A percentile compares a stretch with the other conserved stretches of the same genome.
phyloP scores from a whole-genome alignment of 1,140 invertebrate species.

The Dryas iulia region DNA sequence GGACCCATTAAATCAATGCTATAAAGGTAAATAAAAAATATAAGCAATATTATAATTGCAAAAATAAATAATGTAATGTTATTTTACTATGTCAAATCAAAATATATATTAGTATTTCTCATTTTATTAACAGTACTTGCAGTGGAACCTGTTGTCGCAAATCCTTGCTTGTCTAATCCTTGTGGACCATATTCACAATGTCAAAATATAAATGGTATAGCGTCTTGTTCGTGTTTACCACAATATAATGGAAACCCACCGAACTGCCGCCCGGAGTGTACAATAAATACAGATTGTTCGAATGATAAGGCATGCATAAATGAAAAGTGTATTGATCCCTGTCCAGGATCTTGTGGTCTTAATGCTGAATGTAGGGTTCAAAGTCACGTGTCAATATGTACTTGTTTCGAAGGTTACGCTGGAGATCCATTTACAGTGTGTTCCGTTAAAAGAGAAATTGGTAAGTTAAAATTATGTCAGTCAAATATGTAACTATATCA shows the following conservation, averaged over 20 bases:
- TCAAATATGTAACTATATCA: too few relatives aligned
- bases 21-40: conserved; percentile 48
- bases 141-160: conserved; percentile 49
- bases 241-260: conserved; percentile 87
- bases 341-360: conserved; percentile 87
- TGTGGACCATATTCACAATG: conserved; percentile 89
- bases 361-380: conserved; percentile 89
- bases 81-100: too few relatives aligned
- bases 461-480: conserved; percentile 51
- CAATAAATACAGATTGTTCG: conserved; percentile 86
- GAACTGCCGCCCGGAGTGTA: conserved; percentile 87
- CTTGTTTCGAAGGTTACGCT: conserved; percentile 84
- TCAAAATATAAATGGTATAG: conserved; percentile 82
- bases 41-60: background rate
- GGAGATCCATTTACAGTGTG: conserved; percentile 86
- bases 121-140: conserved; percentile 52
- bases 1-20: conserved; percentile 82
- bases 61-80: background rate
- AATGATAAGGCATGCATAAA: conserved; percentile 87
- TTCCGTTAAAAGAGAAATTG: conserved; percentile 76
- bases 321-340: conserved; percentile 88
- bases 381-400: conserved; percentile 87
- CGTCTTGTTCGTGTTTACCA: conserved; percentile 85
- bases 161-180: conserved; percentile 85
- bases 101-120: too few relatives aligned